Percentiles rank a stretch among this genome's conserved stretches.
Conservation (phyloP, 2,888 invertebrate species). For the Synergus laeviventris region DNA sequence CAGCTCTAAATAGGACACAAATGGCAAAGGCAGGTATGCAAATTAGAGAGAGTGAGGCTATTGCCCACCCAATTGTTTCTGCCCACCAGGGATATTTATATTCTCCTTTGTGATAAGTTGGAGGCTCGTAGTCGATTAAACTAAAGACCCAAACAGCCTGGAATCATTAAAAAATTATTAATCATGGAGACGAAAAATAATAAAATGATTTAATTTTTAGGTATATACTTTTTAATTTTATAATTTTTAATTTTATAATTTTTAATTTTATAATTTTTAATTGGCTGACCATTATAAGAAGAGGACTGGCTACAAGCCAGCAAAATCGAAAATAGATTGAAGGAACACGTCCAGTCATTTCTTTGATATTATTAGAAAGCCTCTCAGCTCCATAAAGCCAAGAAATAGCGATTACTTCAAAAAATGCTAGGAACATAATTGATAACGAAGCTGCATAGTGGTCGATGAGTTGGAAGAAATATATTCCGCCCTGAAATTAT, state of each 20-base stretch:
- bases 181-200: background rate
- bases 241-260: background rate
- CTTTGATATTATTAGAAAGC: constrained; percentile 88
- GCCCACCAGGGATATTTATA: constrained; percentile 91
- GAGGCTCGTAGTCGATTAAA: constrained; percentile 90
- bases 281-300: constrained; percentile 82
- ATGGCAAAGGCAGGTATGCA: constrained; percentile 91
- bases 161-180: constrained; percentile 47
- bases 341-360: constrained; percentile 91
- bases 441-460: constrained; percentile 95
- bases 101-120: constrained; percentile 85
- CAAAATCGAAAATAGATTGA: constrained; percentile 90
- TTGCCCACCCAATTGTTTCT: constrained; percentile 90
- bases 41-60: constrained; percentile 88
- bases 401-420: constrained; percentile 92
- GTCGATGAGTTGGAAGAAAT: constrained; percentile 93
- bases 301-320: constrained; percentile 89
- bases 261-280: background rate
- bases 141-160: constrained; percentile 93
- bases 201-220: too few species aligned
- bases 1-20: constrained; percentile 83
- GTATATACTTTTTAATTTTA: background rate
- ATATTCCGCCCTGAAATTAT: constrained; percentile 88
- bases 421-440: constrained; percentile 94
- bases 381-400: constrained; percentile 94